phyloP scores from a whole-genome alignment of 2,797 vertebrate species.

The Lithobates sylvaticus region DNA sequence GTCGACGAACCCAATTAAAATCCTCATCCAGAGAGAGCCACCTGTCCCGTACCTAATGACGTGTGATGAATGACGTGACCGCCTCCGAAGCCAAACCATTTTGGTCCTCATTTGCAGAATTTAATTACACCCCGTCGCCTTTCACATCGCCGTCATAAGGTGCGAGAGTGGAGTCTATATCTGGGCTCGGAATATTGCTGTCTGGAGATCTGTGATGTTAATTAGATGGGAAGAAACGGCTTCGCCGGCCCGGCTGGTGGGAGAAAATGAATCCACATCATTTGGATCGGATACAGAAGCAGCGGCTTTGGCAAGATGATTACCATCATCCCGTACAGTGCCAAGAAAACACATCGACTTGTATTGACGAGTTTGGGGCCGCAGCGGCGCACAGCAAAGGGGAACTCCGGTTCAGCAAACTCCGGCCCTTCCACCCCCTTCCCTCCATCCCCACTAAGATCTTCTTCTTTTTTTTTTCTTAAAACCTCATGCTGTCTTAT shows the following conservation, averaged over 20 bases:
- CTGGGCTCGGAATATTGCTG: conserved; percentile 24
- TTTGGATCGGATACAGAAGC: conserved; percentile 27
- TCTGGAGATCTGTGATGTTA: conserved; percentile 42
- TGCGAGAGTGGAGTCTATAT: conserved; percentile 4
- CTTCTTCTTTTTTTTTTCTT: no score
- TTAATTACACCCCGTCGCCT: conserved; percentile 42
- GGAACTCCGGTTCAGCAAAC: background rate
- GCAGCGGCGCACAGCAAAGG: background rate
- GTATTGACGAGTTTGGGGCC: background rate
- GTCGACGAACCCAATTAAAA: conserved; percentile 44
- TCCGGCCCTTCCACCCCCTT: no score
- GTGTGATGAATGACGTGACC: conserved; percentile 33
- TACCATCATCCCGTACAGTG: background rate
- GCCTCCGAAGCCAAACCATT: conserved; percentile 26
- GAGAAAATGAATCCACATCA: conserved; percentile 32
- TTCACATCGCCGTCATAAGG: conserved; percentile 34
- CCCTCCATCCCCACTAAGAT: no score
- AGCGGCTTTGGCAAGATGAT: background rate
- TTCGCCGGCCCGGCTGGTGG: background rate
- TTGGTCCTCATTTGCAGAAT: conserved; percentile 37
- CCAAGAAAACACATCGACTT: background rate
- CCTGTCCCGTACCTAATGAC: conserved; percentile 24
- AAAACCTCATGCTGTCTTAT: no score
- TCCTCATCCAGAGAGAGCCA: conserved; percentile 11
- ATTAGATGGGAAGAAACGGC: conserved; percentile 23